Conservation (phyloP, 2,888 invertebrate species). For the Hymenopus coronatus region DNA sequence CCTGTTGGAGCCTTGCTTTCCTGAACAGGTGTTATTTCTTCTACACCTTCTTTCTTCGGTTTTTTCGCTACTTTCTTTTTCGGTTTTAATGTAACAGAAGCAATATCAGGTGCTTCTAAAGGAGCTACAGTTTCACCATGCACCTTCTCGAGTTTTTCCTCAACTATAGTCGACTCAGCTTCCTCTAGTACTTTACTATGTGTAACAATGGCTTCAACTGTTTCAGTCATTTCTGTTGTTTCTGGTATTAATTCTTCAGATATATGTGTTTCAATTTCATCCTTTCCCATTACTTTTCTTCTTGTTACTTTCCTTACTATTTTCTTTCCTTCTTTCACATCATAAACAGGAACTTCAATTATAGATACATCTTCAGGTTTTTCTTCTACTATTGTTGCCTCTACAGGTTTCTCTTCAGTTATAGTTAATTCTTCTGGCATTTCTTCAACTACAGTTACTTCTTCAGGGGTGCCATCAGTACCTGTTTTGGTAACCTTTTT, state of each 20-base stretch:
- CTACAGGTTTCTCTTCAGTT: constrained; percentile 8
- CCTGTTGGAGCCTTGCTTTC: background rate
- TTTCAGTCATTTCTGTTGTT: constrained; percentile 30
- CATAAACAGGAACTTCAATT: constrained; percentile 30
- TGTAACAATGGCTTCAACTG: background rate
- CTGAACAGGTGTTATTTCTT: constrained; percentile 27
- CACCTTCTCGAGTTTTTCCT: background rate
- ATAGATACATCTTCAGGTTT: constrained; percentile 28
- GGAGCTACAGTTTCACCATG: background rate
- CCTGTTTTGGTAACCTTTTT: background rate
- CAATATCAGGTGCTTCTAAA: constrained; percentile 18
- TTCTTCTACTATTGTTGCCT: background rate
- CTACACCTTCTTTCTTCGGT: constrained; percentile 39
- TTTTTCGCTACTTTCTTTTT: constrained; percentile 38
- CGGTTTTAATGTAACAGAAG: background rate
- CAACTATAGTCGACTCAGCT: too few species aligned
- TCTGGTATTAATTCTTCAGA: constrained; percentile 44
- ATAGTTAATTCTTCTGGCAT: background rate
- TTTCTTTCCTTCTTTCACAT: constrained; percentile 11
- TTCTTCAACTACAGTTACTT: background rate
- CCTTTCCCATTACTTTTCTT: constrained; percentile 9
- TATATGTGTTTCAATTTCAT: constrained; percentile 49
- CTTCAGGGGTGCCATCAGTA: background rate
- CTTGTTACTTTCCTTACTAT: constrained; percentile 19
- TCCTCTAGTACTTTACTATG: too few species aligned